Conservation (phyloP, 2,888 invertebrate genomes). For the Netelia fuscicornis region DNA sequence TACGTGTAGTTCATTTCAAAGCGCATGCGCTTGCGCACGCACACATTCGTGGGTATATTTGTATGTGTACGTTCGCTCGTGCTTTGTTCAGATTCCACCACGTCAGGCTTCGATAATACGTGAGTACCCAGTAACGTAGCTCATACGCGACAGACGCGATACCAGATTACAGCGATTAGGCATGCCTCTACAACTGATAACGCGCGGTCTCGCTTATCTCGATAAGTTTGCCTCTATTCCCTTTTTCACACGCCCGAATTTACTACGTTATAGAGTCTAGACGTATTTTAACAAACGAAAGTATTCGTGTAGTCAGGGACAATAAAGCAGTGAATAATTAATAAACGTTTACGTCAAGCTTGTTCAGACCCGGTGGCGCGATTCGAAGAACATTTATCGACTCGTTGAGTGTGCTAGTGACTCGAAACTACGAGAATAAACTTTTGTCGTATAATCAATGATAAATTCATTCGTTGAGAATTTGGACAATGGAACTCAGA, state of each 20-base stretch:
- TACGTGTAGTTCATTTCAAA: neutral
- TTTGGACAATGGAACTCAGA: too few relatives aligned
- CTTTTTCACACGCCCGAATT: constrained; percentile 29
- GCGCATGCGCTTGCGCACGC: neutral
- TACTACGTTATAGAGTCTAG: constrained; percentile 6
- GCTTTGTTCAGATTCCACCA: constrained; percentile 28
- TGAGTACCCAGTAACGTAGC: constrained; percentile 8
- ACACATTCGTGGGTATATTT: neutral
- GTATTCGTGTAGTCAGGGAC: neutral
- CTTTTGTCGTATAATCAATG: too few relatives aligned
- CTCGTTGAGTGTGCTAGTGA: too few relatives aligned
- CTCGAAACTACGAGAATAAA: too few relatives aligned
- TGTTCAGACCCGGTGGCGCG: too few relatives aligned
- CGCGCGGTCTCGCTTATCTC: constrained; percentile 69
- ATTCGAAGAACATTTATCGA: too few relatives aligned
- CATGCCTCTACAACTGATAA: constrained; percentile 68
- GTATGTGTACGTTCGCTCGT: neutral
- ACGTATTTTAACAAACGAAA: constrained; percentile 16
- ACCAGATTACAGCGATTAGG: constrained; percentile 76
- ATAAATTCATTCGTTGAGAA: too few relatives aligned
- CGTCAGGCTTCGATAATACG: constrained; percentile 31
- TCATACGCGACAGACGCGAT: constrained; percentile 55
- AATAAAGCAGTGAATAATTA: constrained; percentile 52
- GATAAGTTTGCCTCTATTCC: constrained; percentile 57
- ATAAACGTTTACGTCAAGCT: too few relatives aligned